Percentiles rank a stretch among this genome's conserved stretches.
Evolutionary conservation across 2,888 invertebrate species (phyloP).

Genomic region (Apoderus coryli): DNA sequence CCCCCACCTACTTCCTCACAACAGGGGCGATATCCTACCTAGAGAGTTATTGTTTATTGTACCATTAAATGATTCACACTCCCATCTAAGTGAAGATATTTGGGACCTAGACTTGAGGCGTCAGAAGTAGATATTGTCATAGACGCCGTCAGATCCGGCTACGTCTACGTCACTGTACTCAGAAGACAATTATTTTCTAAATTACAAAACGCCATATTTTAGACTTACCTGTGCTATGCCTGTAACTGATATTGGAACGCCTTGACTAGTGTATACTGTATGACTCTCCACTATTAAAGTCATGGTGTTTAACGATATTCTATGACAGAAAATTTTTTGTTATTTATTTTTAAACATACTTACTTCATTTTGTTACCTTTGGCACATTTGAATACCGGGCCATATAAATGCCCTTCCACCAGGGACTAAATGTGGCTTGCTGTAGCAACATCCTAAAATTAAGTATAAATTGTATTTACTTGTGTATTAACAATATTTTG

Average conservation of each 20-base stretch:
- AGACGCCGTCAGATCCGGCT: no score
- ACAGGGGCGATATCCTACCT: no score
- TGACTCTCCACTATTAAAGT: slow-evolving; percentile 92
- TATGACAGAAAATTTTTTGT: slow-evolving; percentile 28
- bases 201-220: no score
- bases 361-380: slow-evolving; percentile 41
- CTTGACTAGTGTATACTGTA: slow-evolving; percentile 90
- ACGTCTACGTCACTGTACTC: no score
- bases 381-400: slow-evolving; percentile 80
- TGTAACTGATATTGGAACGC: slow-evolving; percentile 92
- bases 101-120: no score
- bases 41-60: no score
- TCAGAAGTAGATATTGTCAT: no score
- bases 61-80: no score
- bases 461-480: slow-evolving; percentile 5
- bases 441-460: slow-evolving; percentile 78
- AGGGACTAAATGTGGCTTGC: slow-evolving; percentile 82
- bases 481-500: no score
- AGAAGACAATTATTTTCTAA: no score
- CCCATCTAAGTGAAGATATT: no score
- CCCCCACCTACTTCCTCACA: no score
- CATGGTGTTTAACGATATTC: slow-evolving; percentile 94
- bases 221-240: slow-evolving; percentile 94
- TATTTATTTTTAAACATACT: background rate
- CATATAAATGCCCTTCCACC: slow-evolving; percentile 96